Base-by-base conservation (phyloP, 1,140 invertebrate genomes). In the Sinella curviseta region DNA sequence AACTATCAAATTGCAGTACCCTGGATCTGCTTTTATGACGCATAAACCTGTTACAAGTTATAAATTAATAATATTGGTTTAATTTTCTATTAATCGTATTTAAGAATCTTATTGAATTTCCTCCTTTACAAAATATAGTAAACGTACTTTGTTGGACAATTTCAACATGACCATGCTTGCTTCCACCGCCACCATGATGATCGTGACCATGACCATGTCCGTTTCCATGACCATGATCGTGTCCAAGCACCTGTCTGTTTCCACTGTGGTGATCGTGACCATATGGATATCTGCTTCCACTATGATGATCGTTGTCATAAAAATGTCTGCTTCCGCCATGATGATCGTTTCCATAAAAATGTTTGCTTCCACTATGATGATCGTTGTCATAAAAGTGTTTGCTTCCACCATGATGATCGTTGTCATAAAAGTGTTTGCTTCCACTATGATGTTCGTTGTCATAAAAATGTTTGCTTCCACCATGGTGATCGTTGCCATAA, bases 1-100 rank as follows among this genome's bases (percentile, higher is more conserved):
- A 33, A 70, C 14, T 24, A 70, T 33, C 65, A 70, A 70, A n/a
- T 70, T 70, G n/a, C 65, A 70, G n/a, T 12, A 70, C 1, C 65
- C 65, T 8, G 65, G 65, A 33, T 70, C 65, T 2, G 65, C 26
- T 70, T 33, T 30, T 33, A 70, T 4, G 12, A 33, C 31, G n/a
- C 65, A 70, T 1, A 70, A 24, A 70, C 65, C 65, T 70, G 12
- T 70, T 3, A 65, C 3, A 65, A 48, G 39, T 48, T 48, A 48
- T 48, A 20, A 12, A 48, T 48, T 48, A 48, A 8, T 12, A 8
- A 48, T 48, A 12, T 48, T 31, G 31, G 26, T 60, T 60, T 60
- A 60, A 12, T 26, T 60, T 60, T 8, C 24, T 60, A 60, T n/a
- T n/a, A n/a, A n/a, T n/a, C 39, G 20, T 48, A 20, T 20, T 12